Conservation (phyloP, 2,888 invertebrate genomes). For the Pseudoips prasinana region DNA sequence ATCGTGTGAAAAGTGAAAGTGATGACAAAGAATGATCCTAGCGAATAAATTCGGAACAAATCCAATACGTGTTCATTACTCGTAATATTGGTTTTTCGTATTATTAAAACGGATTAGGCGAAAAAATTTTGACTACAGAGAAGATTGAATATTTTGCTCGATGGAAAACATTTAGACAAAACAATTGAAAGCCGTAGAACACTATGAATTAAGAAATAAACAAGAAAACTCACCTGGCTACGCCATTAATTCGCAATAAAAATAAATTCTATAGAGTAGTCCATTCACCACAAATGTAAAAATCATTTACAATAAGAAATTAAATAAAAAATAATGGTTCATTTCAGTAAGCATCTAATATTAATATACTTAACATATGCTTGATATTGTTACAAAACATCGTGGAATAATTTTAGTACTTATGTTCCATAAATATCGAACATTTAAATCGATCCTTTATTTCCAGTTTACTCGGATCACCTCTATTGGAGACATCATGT, state of each 20-base stretch:
- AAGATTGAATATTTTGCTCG: conserved; percentile 73
- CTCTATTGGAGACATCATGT: too few relatives aligned
- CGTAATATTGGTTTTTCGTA: conserved; percentile 68
- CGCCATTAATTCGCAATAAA: conserved; percentile 82
- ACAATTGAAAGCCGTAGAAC: conserved; percentile 79
- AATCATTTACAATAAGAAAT: too few relatives aligned
- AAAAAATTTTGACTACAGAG: conserved; percentile 77
- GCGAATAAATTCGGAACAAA: conserved; percentile 79
- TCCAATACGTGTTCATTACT: conserved; percentile 81
- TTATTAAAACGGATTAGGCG: conserved; percentile 70
- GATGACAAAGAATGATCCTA: conserved; percentile 80
- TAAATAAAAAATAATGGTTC: too few relatives aligned
- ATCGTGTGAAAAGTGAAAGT: conserved; percentile 79
- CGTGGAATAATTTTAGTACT: too few relatives aligned
- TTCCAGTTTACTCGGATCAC: too few relatives aligned
- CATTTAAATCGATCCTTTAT: too few relatives aligned
- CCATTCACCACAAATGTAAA: conserved; percentile 1
- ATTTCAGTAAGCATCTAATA: too few relatives aligned
- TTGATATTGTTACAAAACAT: too few relatives aligned
- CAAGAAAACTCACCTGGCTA: conserved; percentile 82
- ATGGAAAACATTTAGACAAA: conserved; percentile 77
- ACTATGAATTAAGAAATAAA: conserved; percentile 77
- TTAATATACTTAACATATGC: too few relatives aligned
- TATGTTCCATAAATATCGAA: too few relatives aligned
- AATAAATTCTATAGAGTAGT: conserved; percentile 62